Conservation (phyloP, 2,888 invertebrate genomes). For the Rotaria macrura region DNA sequence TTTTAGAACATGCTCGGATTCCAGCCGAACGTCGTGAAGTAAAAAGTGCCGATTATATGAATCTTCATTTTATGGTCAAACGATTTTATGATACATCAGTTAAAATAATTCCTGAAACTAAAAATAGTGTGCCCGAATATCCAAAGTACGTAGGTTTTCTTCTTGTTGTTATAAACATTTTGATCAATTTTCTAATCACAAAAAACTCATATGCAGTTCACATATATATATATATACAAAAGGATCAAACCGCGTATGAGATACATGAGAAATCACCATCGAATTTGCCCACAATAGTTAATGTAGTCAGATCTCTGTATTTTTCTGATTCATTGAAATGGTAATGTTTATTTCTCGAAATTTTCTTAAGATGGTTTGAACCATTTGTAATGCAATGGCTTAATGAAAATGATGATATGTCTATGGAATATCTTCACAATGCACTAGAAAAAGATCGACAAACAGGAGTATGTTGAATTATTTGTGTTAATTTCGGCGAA, state of each 20-base stretch:
- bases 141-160: slow-evolving; percentile 59
- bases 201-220: background rate
- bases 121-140: slow-evolving; percentile 91
- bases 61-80: slow-evolving; percentile 96
- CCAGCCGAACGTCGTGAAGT: slow-evolving; percentile 63
- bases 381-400: slow-evolving; percentile 99
- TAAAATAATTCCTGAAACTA: slow-evolving; percentile 81
- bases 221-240: background rate
- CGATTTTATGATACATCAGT: slow-evolving; percentile 97
- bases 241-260: background rate
- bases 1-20: slow-evolving; percentile 72
- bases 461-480: slow-evolving; percentile 63
- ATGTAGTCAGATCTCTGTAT: background rate
- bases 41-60: slow-evolving; percentile 98
- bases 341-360: background rate
- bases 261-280: background rate
- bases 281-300: background rate
- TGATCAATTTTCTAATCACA: too few relatives aligned
- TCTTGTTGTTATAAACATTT: too few relatives aligned
- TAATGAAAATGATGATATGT: slow-evolving; percentile 97
- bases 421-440: slow-evolving; percentile 91
- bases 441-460: slow-evolving; percentile 94
- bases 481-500: background rate
- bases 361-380: slow-evolving; percentile 72
- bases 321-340: background rate